Conservation (phyloP, 2,888 invertebrate genomes). For the Leptopilina myrica region DNA sequence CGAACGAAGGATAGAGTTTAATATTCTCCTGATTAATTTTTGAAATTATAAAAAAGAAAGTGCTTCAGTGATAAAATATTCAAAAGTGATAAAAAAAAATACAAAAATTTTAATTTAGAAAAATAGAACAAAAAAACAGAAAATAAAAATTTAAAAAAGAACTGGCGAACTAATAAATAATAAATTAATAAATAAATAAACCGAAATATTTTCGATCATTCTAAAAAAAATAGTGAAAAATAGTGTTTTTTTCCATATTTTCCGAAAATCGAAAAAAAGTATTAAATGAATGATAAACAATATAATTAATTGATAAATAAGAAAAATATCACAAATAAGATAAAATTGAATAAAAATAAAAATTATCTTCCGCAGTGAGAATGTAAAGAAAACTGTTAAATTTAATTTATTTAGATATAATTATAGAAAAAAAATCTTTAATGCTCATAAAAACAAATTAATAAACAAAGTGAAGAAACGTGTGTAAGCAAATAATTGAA, state of each 20-base stretch:
- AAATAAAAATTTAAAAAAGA: not conserved
- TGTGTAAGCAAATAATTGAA: not conserved
- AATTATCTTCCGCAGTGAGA: too few species aligned
- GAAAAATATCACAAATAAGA: not conserved
- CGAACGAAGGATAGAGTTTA: not conserved
- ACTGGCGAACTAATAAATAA: too few species aligned
- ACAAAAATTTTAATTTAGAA: not conserved
- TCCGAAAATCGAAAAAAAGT: not conserved
- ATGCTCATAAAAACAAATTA: not conserved
- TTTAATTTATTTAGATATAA: not conserved
- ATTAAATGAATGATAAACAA: not conserved
- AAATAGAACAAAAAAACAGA: not conserved
- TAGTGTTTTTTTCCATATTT: too few species aligned
- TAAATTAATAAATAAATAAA: too few species aligned
- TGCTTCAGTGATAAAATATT: not conserved
- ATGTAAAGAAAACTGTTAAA: constrained; percentile 17
- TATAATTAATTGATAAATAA: not conserved
- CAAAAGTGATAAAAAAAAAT: not conserved
- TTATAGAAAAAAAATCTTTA: too few species aligned
- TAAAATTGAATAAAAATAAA: not conserved
- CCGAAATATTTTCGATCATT: too few species aligned
- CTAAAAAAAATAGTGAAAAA: not conserved
- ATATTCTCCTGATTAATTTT: not conserved
- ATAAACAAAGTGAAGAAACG: not conserved
- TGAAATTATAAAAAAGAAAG: too few species aligned